Evolutionary conservation across 2,113 vertebrate species (phyloP).

Genomic region (Lepisosteus oculatus): DNA sequence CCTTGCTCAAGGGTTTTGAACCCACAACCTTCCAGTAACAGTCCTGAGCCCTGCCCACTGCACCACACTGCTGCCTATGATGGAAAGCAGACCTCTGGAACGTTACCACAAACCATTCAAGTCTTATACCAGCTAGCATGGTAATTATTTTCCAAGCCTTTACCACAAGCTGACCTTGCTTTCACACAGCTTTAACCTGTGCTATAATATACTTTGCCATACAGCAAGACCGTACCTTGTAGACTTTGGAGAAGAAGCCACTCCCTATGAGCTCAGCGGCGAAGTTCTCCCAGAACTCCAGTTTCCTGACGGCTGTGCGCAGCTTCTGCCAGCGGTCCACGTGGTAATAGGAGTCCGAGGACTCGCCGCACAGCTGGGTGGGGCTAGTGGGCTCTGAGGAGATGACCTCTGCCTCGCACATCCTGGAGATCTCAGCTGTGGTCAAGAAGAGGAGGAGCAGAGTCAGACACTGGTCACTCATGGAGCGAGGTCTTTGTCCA

Average conservation of each 20-base stretch:
- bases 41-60: too few species aligned
- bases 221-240: slow-evolving; percentile 63
- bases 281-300: slow-evolving; percentile 88
- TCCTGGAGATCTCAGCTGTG: slow-evolving; percentile 60
- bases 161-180: too few species aligned
- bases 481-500: slow-evolving; percentile 18
- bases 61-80: too few species aligned
- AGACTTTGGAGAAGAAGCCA: slow-evolving; percentile 85
- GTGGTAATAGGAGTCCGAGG: slow-evolving; percentile 69
- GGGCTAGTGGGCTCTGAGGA: slow-evolving; percentile 65
- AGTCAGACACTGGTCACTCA: not conserved
- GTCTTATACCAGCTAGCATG: too few species aligned
- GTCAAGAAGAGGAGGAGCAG: not conserved
- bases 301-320: slow-evolving; percentile 75
- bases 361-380: slow-evolving; percentile 58
- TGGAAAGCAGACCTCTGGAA: too few species aligned
- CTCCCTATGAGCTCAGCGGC: slow-evolving; percentile 72
- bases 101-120: too few species aligned
- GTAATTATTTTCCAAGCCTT: too few species aligned
- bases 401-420: slow-evolving; percentile 65
- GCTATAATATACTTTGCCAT: too few species aligned
- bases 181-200: too few species aligned
- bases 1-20: too few species aligned
- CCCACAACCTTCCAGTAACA: too few species aligned
- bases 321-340: slow-evolving; percentile 81